Percentiles rank a stretch among this genome's conserved stretches.
Conservation (phyloP, 2,797 vertebrate species). For the Notamacropus eugenii region DNA sequence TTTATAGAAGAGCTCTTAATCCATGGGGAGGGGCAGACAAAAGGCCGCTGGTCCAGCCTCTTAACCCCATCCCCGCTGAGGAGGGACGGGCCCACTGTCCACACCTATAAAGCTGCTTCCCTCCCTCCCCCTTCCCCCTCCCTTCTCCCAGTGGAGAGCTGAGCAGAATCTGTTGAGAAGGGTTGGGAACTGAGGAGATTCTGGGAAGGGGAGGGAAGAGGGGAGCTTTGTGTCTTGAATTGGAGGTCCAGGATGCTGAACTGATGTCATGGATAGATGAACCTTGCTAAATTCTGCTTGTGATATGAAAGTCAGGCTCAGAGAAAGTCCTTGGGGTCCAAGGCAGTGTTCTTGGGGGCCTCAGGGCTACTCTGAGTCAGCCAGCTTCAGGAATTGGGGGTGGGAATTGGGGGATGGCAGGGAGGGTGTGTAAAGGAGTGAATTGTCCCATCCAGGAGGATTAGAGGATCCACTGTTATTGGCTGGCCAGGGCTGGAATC, state of each 20-base stretch:
- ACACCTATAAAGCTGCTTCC: conserved; percentile 37
- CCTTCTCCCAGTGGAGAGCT: neutral
- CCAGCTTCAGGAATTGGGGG: conserved; percentile 51
- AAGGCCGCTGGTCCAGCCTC: conserved; percentile 57
- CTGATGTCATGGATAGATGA: conserved; percentile 20
- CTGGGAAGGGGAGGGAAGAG: neutral
- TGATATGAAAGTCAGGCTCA: conserved; percentile 18
- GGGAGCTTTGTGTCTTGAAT: conserved; percentile 16
- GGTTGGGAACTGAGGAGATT: neutral
- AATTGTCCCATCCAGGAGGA: conserved; percentile 72
- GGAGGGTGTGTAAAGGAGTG: conserved; percentile 66
- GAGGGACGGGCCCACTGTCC: neutral
- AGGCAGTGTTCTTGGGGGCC: conserved; percentile 34
- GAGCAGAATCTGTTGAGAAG: neutral
- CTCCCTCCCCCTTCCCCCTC: conserved; percentile 42
- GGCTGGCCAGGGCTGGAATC: conserved; percentile 74
- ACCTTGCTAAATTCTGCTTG: conserved; percentile 26
- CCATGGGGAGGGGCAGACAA: conserved; percentile 75
- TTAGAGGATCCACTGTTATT: conserved; percentile 71
- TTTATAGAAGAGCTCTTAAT: conserved; percentile 81
- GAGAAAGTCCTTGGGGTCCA: neutral
- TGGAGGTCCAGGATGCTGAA: conserved; percentile 40
- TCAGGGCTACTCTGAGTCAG: conserved; percentile 38
- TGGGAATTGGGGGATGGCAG: conserved; percentile 52
- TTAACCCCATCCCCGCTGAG: conserved; percentile 81